These are phyloP conservation scores for Tetanocera ferruginea DNA, from an alignment of 2,888 invertebrate species.

Conservation along the genomic window DNA sequence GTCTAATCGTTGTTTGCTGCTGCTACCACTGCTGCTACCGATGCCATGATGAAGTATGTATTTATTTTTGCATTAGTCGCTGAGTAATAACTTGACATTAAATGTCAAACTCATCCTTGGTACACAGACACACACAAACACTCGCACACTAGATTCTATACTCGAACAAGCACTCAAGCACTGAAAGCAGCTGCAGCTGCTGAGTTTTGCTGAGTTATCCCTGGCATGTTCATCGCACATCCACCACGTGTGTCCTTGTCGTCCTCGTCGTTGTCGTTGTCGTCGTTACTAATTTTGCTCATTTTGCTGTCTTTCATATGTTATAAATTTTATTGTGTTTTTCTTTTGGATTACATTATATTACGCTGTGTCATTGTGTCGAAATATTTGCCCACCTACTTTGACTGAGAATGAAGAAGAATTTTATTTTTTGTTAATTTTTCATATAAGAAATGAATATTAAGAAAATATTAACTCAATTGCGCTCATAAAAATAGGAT, in stretches of 20 bases:
- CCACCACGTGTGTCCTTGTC: background rate
- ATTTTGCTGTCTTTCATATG: conserved; percentile 29
- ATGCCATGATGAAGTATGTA: conserved; percentile 23
- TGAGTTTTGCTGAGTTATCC: background rate
- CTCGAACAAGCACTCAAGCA: background rate
- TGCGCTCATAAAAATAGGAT: background rate
- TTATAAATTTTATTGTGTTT: conserved; percentile 33
- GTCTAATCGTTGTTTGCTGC: background rate
- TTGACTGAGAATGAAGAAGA: background rate
- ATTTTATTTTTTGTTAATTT: too few species aligned
- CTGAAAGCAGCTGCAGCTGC: background rate
- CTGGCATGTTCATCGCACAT: background rate
- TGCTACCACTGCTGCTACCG: background rate
- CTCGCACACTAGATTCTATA: background rate
- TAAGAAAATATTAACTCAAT: background rate
- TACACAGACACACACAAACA: background rate
- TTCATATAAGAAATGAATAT: too few species aligned
- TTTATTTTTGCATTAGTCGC: conserved; percentile 42
- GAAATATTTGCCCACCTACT: conserved; percentile 24
- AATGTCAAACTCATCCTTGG: conserved; percentile 37
- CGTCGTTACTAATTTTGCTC: conserved; percentile 14
- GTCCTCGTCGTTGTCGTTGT: background rate
- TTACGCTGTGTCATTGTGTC: conserved; percentile 13
- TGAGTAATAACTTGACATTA: conserved; percentile 46
- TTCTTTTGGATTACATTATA: conserved; percentile 35